Evolutionary conservation across 2,888 invertebrate genomes (phyloP), one percentile per base, ranked within the genome.

Genomic region (Stenotaenia linearis): DNA sequence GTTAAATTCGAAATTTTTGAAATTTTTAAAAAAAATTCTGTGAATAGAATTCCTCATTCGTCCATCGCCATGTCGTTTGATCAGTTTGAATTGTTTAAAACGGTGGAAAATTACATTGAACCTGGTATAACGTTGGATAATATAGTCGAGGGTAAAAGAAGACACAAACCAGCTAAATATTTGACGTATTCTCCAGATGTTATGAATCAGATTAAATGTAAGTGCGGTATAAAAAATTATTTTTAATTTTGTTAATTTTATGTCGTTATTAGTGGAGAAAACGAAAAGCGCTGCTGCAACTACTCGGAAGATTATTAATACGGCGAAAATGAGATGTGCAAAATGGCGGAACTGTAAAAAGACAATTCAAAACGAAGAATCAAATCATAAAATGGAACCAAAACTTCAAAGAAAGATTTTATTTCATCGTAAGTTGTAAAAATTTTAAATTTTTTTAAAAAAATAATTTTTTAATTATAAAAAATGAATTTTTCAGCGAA

Each of bases 71-170:
- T 61, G 25, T 61, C 61, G 3, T 15, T 61, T 10, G 61, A 61
- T 2, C 25, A 61, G 12, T 7, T 23, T 0, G 4, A 1, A 4
- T 1, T 25, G 9, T 61, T 25, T 15, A 28, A 15, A 25, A 10
- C 7, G 2, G 61, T 1, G 2, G 25, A 61, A 1, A 25, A 28
- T 25, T 79, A 77, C 3, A 50, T 56, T 3, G 77, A 75, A 12
- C 76, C 69, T n/a, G 50, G 69, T 25, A 79, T 80, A 0, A 74
- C 75, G 45, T 40, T 79, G 25, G 80, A 80, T 32, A 80, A 80
- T 25, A 79, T 80, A 25, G 40, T 80, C 12, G 75, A 56, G 0
- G 80, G 80, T 15, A 80, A 79, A 61, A 56, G 80, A 37, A 56
- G 77, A 35, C 76, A 79, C n/a, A 45, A 45, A n/a, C n/a, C n/a